Evolutionary conservation across 2,888 invertebrate genomes (phyloP).

Genomic region (Rapana venosa): DNA sequence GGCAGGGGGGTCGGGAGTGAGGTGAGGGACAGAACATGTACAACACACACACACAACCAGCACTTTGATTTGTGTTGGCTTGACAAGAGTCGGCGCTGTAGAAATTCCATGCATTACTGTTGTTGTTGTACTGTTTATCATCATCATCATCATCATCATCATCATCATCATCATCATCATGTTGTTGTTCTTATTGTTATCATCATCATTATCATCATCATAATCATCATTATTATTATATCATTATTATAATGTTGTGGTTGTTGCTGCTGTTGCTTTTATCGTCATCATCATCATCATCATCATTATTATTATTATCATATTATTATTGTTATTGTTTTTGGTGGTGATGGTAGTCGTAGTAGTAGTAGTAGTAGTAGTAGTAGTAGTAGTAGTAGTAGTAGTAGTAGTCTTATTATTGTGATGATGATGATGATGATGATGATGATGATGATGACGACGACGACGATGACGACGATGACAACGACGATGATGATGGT

Average conservation of each 20-base stretch:
- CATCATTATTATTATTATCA: too few species aligned
- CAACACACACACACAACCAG: too few species aligned
- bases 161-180: background rate
- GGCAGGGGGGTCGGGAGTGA: too few species aligned
- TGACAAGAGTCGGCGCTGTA: too few species aligned
- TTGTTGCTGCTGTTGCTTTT: background rate
- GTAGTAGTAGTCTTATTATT: background rate
- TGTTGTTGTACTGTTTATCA: background rate
- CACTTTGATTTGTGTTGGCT: too few species aligned
- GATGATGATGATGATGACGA: conserved; percentile 3
- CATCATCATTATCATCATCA: background rate
- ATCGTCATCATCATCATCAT: background rate
- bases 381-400: background rate
- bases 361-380: background rate
- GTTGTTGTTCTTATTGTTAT: background rate
- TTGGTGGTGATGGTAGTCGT: background rate
- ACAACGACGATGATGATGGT: background rate
- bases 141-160: background rate
- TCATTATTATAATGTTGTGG: too few species aligned
- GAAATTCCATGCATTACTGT: too few species aligned
- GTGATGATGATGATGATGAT: background rate
- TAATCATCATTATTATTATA: too few species aligned
- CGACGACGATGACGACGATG: background rate
- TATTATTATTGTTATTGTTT: background rate
- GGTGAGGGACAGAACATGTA: too few species aligned